phyloP scores from a whole-genome alignment of 2,113 vertebrate species.

The Piaya cayana region DNA sequence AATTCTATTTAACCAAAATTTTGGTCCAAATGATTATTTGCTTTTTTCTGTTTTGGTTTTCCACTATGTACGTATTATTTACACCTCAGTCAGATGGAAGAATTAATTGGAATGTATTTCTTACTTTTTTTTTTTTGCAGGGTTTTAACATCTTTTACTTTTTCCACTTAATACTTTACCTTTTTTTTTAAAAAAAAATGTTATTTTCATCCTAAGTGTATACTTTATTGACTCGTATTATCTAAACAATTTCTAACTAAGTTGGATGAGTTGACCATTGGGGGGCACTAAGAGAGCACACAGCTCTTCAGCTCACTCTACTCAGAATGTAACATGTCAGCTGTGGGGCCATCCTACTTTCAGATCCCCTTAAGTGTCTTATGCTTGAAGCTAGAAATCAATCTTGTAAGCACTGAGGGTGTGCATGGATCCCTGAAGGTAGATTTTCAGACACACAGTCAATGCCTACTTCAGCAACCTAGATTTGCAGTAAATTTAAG shows the following conservation, averaged over 20 bases:
- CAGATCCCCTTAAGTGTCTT: conserved; percentile 28
- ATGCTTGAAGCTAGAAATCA: conserved; percentile 50
- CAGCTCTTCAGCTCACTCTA: background rate
- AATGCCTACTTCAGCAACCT: conserved; percentile 35
- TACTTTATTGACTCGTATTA: background rate
- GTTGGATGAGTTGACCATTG: background rate
- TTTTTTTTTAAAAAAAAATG: background rate
- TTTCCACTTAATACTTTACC: background rate
- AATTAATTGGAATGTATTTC: background rate
- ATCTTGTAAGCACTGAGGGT: background rate
- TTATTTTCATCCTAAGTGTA: background rate
- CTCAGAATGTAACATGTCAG: background rate
- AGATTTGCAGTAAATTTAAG: conserved; percentile 45
- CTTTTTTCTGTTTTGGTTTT: background rate
- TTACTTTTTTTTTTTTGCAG: background rate
- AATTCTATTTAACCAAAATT: background rate
- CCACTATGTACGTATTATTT: background rate
- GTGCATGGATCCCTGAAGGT: conserved; percentile 21
- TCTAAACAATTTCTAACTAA: background rate
- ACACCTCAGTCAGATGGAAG: background rate
- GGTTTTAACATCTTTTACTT: background rate
- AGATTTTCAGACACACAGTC: conserved; percentile 1
- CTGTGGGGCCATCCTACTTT: background rate
- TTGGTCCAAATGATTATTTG: background rate
- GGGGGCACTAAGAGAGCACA: background rate